Percentiles rank a stretch among this genome's conserved stretches.
These are phyloP conservation scores for Cavia aperea DNA, from an alignment of 2,113 vertebrate species.

Conservation along the genomic window DNA sequence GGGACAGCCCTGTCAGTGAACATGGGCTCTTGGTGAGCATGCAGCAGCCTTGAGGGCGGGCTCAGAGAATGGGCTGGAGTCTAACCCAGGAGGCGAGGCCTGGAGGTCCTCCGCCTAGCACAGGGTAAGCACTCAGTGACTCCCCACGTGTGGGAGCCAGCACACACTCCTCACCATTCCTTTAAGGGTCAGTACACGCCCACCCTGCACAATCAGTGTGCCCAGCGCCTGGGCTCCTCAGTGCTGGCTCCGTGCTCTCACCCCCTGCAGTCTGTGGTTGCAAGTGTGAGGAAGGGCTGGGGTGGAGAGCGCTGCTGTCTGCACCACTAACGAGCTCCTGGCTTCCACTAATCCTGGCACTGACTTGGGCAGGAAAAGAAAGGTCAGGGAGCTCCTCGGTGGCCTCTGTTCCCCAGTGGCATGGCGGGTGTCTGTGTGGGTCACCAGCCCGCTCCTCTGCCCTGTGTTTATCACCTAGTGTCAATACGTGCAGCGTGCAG, in stretches of 20 bases:
- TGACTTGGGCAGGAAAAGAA: constrained; percentile 55
- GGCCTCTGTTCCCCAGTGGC: constrained; percentile 42
- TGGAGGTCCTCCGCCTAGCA: no score
- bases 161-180: not conserved
- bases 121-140: not conserved
- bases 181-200: not conserved
- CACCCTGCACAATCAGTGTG: not conserved
- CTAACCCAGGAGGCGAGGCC: not conserved
- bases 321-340: constrained; percentile 19
- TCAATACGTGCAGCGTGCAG: constrained; percentile 49
- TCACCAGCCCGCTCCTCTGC: constrained; percentile 63
- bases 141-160: fast-evolving
- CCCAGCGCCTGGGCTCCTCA: not conserved
- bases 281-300: not conserved
- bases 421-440: constrained; percentile 56
- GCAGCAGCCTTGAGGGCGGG: not conserved
- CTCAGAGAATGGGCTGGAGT: not conserved
- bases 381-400: constrained; percentile 46
- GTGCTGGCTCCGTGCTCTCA: not conserved
- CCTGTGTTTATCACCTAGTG: constrained; percentile 59
- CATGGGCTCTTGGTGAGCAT: not conserved
- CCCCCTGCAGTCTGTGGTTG: not conserved
- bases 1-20: not conserved
- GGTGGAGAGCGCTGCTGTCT: not conserved
- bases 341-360: constrained; percentile 64